phyloP scores from a whole-genome alignment of 1,140 invertebrate species.

The Diuraphis noxia region DNA sequence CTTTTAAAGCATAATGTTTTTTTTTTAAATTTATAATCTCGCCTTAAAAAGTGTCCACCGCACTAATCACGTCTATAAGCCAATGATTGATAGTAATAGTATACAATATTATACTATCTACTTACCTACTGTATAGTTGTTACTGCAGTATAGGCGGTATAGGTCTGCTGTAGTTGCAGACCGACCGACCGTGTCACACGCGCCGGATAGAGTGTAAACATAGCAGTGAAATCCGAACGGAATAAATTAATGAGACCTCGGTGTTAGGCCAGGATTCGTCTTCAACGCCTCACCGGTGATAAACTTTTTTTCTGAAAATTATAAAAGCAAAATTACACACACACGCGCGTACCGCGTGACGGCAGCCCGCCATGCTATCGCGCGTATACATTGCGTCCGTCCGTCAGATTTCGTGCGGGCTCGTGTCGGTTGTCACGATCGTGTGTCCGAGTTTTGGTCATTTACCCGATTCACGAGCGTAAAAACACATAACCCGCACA shows the following conservation, averaged over 20 bases:
- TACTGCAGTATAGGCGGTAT: too few relatives aligned
- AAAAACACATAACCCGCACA: slow-evolving; percentile 47
- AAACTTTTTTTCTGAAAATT: background rate
- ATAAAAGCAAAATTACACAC: background rate
- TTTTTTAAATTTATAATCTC: too few relatives aligned
- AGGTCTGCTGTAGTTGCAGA: background rate
- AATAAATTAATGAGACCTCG: slow-evolving; percentile 9
- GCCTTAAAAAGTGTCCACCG: background rate
- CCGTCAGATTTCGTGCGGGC: slow-evolving; percentile 30
- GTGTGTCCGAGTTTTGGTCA: slow-evolving; percentile 50
- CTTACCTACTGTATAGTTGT: too few relatives aligned
- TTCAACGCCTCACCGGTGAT: too few relatives aligned
- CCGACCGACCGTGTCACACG: background rate
- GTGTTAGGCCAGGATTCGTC: background rate
- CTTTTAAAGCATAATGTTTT: too few relatives aligned
- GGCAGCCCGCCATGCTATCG: background rate
- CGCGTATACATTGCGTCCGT: background rate
- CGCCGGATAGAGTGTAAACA: background rate
- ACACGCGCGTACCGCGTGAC: background rate
- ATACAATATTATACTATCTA: too few relatives aligned
- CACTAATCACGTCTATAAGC: background rate
- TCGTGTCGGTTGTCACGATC: slow-evolving; percentile 49
- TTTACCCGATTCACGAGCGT: slow-evolving; percentile 51
- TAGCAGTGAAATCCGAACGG: background rate
- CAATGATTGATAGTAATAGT: too few relatives aligned